Base-by-base conservation (phyloP, 2,113 vertebrate species). In the Perognathus longimembris region DNA sequence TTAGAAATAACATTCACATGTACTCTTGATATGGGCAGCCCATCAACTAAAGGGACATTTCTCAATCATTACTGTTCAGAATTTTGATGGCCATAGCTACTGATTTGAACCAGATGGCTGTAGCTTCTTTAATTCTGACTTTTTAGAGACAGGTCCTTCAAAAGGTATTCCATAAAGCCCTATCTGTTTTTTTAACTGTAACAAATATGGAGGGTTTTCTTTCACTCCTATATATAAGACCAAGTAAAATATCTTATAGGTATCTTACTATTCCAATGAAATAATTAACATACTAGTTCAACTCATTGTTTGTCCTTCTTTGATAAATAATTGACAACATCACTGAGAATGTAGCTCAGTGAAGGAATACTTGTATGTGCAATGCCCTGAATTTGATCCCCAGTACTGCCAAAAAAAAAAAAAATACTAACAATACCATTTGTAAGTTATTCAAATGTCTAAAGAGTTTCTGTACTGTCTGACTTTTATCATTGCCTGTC, bases 131-230 rank as follows among this genome's bases (percentile, higher is more conserved):
- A 69, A 64, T 42, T 67, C 30, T 73, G 9, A 3, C 54, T 90
- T 64, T 54, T 59, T 26, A 88, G 17, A 75, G 12, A 32, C 5
- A 64, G 42, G 1, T 63, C 7, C 21, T 26, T 67, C 59, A 45
- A 85, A 92, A 78, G n/a, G 21, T 79, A 1, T 89, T 66, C 90
- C 79, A 92, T 67, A 54, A 85, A 83, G 11, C 88, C 34, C 30
- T 40, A 73, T 83, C 57, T 88, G 21, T 67, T 34, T 18, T 34
- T 66, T n/a, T 34, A 69, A 4, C n/a, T 38, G 64, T 18, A 88
- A 59, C n/a, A 38, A 69, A 76, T 76, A 73, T 40, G 14, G 1
- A 83, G 1, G 9, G 15, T 3, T 59, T 38, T 74, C 20, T 8
- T 38, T 42, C 90, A 82, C 3, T 14, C 82, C 73, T 85, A 50